Evolutionary conservation across 2,888 invertebrate species (phyloP).

Genomic region (Machimus atricapillus): DNA sequence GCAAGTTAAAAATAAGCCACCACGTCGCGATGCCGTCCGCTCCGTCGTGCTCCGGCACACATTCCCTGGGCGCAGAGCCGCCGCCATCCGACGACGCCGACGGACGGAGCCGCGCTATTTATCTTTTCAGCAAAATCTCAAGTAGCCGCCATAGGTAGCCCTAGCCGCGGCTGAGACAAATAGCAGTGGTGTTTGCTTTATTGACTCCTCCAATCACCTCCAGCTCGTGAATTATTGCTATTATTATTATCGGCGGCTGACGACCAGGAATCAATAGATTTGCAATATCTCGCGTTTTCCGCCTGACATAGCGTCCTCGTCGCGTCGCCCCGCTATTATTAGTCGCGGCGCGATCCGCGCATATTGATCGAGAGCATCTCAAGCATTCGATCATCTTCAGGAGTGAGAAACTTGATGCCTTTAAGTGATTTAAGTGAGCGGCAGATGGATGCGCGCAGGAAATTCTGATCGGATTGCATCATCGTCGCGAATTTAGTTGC

Average conservation of each 20-base stretch:
- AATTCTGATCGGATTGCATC: conserved; percentile 28
- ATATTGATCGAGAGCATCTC: not conserved
- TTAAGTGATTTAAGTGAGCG: conserved; percentile 30
- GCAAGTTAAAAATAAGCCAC: conserved; percentile 25
- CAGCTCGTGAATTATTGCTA: conserved; percentile 21
- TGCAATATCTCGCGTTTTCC: conserved; percentile 14
- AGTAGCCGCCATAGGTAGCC: conserved; percentile 18
- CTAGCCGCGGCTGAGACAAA: conserved; percentile 2
- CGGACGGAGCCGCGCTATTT: not conserved
- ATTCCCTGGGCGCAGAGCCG: not conserved
- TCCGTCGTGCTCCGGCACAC: not conserved
- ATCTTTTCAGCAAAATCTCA: conserved; percentile 6
- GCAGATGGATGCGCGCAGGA: not conserved
- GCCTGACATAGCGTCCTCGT: not conserved
- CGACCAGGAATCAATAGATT: conserved; percentile 17
- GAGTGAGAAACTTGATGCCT: conserved; percentile 5
- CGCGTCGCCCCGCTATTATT: not conserved
- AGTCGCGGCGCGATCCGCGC: not conserved
- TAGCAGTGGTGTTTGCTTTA: conserved; percentile 27
- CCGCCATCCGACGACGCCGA: not conserved
- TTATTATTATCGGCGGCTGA: conserved; percentile 28
- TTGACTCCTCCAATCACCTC: conserved; percentile 34
- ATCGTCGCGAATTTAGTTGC: conserved; percentile 18
- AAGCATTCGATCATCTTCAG: conserved; percentile 9
- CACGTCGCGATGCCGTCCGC: conserved; percentile 11